Evolutionary conservation across 2,113 vertebrate species (phyloP).

Genomic region (Columbina picui): DNA sequence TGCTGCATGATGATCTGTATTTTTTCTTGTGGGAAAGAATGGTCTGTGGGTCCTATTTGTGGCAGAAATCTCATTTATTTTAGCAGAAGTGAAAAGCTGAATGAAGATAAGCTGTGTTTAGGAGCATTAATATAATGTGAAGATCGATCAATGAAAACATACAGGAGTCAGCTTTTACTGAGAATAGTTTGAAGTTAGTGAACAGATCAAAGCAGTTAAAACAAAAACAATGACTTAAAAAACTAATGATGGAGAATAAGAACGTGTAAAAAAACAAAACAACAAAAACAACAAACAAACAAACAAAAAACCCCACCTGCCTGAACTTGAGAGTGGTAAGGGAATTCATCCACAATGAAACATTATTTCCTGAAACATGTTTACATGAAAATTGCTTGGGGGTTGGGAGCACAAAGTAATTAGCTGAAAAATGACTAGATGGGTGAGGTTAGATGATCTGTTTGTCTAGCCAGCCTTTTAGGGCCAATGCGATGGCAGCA

Average conservation of each 20-base stretch:
- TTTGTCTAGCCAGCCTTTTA: neutral
- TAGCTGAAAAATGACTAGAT: conserved; percentile 25
- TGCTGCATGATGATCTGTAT: neutral
- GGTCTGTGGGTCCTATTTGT: neutral
- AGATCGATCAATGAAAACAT: conserved; percentile 34
- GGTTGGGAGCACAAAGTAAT: conserved; percentile 33
- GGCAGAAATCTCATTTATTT: neutral
- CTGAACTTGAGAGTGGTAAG: conserved; percentile 41
- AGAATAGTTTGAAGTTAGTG: neutral
- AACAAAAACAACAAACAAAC: neutral
- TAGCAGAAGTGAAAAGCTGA: neutral
- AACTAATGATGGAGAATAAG: conserved; percentile 24
- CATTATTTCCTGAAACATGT: conserved; percentile 46
- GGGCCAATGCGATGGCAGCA: neutral
- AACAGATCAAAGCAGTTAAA: conserved; percentile 62
- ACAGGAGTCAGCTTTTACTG: conserved; percentile 20
- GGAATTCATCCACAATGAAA: conserved; percentile 48
- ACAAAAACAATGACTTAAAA: conserved; percentile 23
- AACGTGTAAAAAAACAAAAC: conserved; percentile 4
- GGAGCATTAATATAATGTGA: neutral
- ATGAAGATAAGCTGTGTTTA: neutral
- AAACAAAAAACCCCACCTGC: conserved; percentile 41
- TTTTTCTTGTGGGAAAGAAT: conserved; percentile 47
- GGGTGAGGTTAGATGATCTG: conserved; percentile 15
- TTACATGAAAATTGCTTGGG: conserved; percentile 42